These are phyloP conservation scores for Ceratosolen solmsi DNA, from an alignment of 1,140 invertebrate genomes.

Conservation along the genomic window DNA sequence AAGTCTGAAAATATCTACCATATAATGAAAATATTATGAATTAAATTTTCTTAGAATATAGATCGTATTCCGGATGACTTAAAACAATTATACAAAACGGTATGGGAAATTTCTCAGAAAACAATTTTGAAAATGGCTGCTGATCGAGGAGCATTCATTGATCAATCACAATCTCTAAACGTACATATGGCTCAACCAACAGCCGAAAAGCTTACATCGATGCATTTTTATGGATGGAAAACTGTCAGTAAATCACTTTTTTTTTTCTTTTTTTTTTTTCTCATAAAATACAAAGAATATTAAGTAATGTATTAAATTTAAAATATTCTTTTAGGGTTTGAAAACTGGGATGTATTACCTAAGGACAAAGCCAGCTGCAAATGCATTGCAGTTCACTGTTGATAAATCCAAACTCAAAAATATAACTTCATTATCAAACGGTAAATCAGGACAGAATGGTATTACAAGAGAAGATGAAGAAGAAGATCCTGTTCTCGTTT, in stretches of 20 bases:
- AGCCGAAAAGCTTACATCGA: constrained; percentile 94
- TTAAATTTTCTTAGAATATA: constrained; percentile 79
- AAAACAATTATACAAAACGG: constrained; percentile 96
- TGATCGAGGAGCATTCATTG: constrained; percentile 97
- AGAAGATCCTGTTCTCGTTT: constrained; percentile 82
- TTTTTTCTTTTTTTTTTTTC: too few relatives aligned
- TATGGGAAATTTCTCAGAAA: constrained; percentile 99
- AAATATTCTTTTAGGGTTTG: constrained; percentile 79
- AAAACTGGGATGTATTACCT: constrained; percentile 99
- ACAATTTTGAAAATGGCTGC: constrained; percentile 97
- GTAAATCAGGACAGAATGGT: constrained; percentile 38
- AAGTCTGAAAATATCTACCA: too few relatives aligned
- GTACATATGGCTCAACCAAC: constrained; percentile 96
- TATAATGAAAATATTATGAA: background rate
- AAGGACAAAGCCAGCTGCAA: constrained; percentile 95
- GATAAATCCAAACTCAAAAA: constrained; percentile 87
- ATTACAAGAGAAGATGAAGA: constrained; percentile 67
- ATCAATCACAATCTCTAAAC: constrained; percentile 98
- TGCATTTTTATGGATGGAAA: constrained; percentile 99
- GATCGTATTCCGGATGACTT: constrained; percentile 90
- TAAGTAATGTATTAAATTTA: constrained; percentile 12
- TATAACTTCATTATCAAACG: constrained; percentile 52
- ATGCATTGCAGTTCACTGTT: constrained; percentile 98
- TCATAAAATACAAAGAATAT: constrained; percentile 44
- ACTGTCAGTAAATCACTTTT: constrained; percentile 74